These are phyloP conservation scores for Xanthia togata DNA, from an alignment of 2,888 invertebrate species.

Conservation along the genomic window DNA sequence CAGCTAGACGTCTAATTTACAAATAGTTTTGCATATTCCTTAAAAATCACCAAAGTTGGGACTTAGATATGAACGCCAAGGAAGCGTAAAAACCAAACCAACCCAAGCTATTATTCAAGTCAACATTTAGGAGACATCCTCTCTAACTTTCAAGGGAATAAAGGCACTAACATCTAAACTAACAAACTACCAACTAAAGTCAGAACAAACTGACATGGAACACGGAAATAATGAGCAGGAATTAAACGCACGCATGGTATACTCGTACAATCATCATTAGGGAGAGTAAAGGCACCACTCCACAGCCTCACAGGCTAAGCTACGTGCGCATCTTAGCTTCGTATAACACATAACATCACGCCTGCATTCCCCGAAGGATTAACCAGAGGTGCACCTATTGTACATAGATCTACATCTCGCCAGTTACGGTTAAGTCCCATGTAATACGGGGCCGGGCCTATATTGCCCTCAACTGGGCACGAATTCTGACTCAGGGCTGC, in stretches of 20 bases:
- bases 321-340: neutral
- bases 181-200: constrained; percentile 35
- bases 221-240: constrained; percentile 46
- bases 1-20: no score
- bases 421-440: no score
- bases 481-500: no score
- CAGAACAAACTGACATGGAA: constrained; percentile 37
- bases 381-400: no score
- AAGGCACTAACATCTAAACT: constrained; percentile 23
- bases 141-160: neutral
- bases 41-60: neutral
- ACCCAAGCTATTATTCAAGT: neutral
- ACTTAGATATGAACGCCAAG: neutral
- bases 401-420: no score
- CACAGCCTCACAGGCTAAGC: no score
- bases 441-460: no score
- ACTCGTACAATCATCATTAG: constrained; percentile 15
- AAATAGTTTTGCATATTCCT: neutral
- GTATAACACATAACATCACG: no score
- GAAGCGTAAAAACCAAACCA: neutral
- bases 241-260: constrained; percentile 55
- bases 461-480: no score
- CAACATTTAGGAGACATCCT: neutral
- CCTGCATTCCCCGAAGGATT: no score
- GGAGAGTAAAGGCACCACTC: neutral